phyloP scores from a whole-genome alignment of 2,113 vertebrate genomes.

The Oceanites oceanicus region DNA sequence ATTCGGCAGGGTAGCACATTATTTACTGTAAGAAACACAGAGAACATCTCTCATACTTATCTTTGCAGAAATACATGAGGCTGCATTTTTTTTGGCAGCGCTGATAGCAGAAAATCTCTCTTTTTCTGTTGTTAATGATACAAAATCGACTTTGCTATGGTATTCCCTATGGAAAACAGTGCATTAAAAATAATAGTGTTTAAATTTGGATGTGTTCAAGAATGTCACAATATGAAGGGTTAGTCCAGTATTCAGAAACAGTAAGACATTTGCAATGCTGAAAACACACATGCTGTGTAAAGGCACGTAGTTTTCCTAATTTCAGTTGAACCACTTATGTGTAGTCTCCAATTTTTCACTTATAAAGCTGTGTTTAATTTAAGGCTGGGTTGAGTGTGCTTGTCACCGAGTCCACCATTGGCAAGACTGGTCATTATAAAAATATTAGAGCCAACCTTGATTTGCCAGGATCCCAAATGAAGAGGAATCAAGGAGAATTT shows the following conservation, averaged over 20 bases:
- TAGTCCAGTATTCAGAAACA: neutral
- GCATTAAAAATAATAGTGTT: constrained; percentile 42
- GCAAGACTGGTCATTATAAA: constrained; percentile 24
- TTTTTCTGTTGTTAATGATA: constrained; percentile 21
- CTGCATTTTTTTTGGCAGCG: constrained; percentile 27
- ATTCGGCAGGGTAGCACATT: neutral
- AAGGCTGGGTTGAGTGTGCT: neutral
- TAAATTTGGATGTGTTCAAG: constrained; percentile 12
- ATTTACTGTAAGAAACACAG: constrained; percentile 5
- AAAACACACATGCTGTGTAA: neutral
- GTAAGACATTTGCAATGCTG: neutral
- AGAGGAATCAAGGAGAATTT: constrained; percentile 47
- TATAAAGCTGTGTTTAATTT: constrained; percentile 3
- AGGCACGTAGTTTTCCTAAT: neutral
- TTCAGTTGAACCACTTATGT: neutral
- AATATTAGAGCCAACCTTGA: neutral
- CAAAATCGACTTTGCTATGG: neutral
- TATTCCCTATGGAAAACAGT: constrained; percentile 40
- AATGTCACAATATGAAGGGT: constrained; percentile 8
- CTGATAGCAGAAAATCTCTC: constrained; percentile 25
- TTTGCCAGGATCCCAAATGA: constrained; percentile 56
- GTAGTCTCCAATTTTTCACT: neutral
- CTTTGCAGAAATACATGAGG: constrained; percentile 15
- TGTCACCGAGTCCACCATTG: neutral
- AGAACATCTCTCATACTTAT: neutral